Evolutionary conservation across 2,113 vertebrate genomes (phyloP).

Genomic region (Dipodomys spectabilis): DNA sequence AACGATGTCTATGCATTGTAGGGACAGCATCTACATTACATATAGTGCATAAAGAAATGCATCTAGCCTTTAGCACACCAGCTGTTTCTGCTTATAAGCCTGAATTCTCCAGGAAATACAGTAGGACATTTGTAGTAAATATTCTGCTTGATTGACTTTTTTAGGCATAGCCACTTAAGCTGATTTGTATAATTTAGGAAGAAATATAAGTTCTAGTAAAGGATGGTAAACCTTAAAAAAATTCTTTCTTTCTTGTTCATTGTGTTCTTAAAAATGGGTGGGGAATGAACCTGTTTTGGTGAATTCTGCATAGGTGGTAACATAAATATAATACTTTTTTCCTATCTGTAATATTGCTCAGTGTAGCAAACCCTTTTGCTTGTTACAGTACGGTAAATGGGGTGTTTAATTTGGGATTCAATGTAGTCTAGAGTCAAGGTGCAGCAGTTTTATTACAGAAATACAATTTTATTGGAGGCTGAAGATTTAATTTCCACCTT

Average conservation of each 20-base stretch:
- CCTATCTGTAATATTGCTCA: conserved; percentile 80
- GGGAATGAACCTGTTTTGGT: conserved; percentile 65
- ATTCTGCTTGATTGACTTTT: conserved; percentile 76
- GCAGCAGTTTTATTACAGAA: conserved; percentile 86
- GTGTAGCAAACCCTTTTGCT: conserved; percentile 82
- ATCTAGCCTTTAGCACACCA: conserved; percentile 80
- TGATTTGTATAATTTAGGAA: conserved; percentile 80
- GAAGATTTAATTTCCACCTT: conserved; percentile 85
- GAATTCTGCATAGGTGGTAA: conserved; percentile 71
- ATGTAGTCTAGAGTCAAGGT: conserved; percentile 86
- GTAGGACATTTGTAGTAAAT: conserved; percentile 81
- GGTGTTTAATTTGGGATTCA: conserved; percentile 87
- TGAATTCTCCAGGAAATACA: conserved; percentile 81
- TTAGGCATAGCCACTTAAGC: conserved; percentile 72
- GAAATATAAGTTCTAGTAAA: conserved; percentile 65
- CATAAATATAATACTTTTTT: conserved; percentile 77
- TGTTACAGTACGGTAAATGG: conserved; percentile 85
- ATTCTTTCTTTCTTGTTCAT: conserved; percentile 39
- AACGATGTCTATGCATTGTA: background rate
- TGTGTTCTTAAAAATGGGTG: conserved; percentile 31
- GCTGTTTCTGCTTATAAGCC: conserved; percentile 85
- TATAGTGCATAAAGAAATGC: conserved; percentile 81
- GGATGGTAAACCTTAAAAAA: conserved; percentile 51
- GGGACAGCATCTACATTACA: conserved; percentile 61
- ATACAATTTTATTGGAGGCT: conserved; percentile 84